Evolutionary conservation across 1,140 invertebrate genomes (phyloP).

Genomic region (Caenorhabditis briggsae): DNA sequence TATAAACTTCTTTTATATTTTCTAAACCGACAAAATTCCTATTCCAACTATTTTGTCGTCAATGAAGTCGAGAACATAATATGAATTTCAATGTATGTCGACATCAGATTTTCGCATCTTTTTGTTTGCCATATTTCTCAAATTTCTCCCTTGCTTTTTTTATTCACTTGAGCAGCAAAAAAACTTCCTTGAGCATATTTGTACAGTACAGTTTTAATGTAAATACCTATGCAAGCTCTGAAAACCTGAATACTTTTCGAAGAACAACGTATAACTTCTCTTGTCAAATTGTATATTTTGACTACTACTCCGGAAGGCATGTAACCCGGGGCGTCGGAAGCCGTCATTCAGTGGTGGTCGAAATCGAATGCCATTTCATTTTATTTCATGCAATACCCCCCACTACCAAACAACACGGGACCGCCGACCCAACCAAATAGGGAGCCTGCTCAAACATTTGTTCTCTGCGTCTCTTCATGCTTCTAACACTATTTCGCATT

Average conservation of each 20-base stretch:
- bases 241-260: background rate
- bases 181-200: constrained; percentile 43
- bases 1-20: no score
- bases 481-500: background rate
- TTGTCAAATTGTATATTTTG: constrained; percentile 35
- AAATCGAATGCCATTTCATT: constrained; percentile 56
- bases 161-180: background rate
- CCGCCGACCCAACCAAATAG: background rate
- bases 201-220: constrained; percentile 9
- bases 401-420: constrained; percentile 34
- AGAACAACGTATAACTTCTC: background rate
- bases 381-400: constrained; percentile 39
- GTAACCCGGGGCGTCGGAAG: constrained; percentile 25
- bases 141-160: background rate
- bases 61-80: no score
- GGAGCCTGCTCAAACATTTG: constrained; percentile 54
- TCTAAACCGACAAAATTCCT: no score
- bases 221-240: background rate
- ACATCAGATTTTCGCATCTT: constrained; percentile 5
- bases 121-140: constrained; percentile 40
- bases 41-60: no score
- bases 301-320: constrained; percentile 1
- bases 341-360: constrained; percentile 42
- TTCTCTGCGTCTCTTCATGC: background rate
- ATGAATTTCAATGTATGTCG: background rate